Evolutionary conservation across 1,140 invertebrate species (phyloP).

Genomic region (Microvelia longipes): DNA sequence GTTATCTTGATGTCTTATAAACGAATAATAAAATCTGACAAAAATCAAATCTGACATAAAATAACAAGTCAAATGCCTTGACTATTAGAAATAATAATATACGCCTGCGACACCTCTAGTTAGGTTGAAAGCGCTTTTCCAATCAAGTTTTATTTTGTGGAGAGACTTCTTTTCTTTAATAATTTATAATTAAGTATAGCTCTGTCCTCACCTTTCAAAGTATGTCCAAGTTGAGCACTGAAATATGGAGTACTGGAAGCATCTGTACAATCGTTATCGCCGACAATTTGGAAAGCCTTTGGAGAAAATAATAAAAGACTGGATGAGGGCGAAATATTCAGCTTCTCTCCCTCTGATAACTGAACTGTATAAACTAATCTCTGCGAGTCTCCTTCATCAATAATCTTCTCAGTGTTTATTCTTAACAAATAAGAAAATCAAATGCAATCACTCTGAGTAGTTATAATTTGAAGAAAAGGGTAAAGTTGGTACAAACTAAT

Average conservation of each 20-base stretch:
- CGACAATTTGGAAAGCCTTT: conserved; percentile 39
- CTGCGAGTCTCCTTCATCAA: conserved; percentile 6
- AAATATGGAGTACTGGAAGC: conserved; percentile 28
- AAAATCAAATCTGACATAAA: too few species aligned
- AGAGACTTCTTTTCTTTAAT: too few species aligned
- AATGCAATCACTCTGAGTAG: neutral
- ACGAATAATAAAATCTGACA: too few species aligned
- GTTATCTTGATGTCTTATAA: too few species aligned
- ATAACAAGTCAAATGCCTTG: too few species aligned
- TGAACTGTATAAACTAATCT: conserved; percentile 30
- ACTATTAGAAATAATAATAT: too few species aligned
- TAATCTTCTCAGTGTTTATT: neutral
- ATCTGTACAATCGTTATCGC: conserved; percentile 51
- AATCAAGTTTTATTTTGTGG: too few species aligned
- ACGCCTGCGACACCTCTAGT: too few species aligned
- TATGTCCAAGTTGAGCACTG: conserved; percentile 37
- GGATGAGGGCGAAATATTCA: conserved; percentile 44
- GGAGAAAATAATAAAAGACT: conserved; percentile 57
- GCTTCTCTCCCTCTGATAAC: conserved; percentile 37
- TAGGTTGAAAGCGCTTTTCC: too few species aligned
- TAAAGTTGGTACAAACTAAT: too few species aligned
- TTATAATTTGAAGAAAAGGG: neutral
- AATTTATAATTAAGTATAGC: too few species aligned
- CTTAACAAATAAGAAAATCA: conserved; percentile 4
- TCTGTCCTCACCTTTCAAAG: conserved; percentile 34